These are phyloP conservation scores for Erinaceus europaeus DNA, from an alignment of 2,113 vertebrate genomes.

Conservation along the genomic window DNA sequence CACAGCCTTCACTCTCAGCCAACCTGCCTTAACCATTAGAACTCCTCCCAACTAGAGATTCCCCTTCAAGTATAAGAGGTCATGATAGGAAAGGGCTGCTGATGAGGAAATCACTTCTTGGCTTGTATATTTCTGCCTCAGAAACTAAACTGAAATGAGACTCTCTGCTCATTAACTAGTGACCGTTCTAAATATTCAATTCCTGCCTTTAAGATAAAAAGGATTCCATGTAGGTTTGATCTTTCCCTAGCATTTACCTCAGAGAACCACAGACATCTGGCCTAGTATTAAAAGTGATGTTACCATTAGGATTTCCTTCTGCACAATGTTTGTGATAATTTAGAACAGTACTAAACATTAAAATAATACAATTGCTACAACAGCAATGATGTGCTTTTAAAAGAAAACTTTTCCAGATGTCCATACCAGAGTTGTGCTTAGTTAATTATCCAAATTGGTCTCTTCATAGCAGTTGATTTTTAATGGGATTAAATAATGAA, in stretches of 20 bases:
- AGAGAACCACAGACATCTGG: background rate
- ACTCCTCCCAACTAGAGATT: background rate
- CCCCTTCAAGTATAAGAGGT: background rate
- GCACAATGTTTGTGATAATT: background rate
- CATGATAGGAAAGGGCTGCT: background rate
- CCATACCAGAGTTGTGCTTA: no score
- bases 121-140: background rate
- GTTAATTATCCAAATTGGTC: no score
- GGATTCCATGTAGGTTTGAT: background rate
- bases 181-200: constrained; percentile 11
- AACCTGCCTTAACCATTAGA: background rate
- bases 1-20: background rate
- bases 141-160: constrained; percentile 10
- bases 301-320: constrained; percentile 24
- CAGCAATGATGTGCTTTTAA: background rate
- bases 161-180: background rate
- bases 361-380: background rate
- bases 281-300: background rate
- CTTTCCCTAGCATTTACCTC: background rate
- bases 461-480: no score
- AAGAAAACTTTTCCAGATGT: no score
- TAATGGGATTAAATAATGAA: no score
- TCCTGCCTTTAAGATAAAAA: constrained; percentile 3
- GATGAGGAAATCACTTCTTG: background rate
- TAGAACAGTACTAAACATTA: background rate